A percentile compares a stretch with the other conserved stretches of the same genome.
Conservation (phyloP, 2,797 vertebrate genomes). For the Poecilia gillii region DNA sequence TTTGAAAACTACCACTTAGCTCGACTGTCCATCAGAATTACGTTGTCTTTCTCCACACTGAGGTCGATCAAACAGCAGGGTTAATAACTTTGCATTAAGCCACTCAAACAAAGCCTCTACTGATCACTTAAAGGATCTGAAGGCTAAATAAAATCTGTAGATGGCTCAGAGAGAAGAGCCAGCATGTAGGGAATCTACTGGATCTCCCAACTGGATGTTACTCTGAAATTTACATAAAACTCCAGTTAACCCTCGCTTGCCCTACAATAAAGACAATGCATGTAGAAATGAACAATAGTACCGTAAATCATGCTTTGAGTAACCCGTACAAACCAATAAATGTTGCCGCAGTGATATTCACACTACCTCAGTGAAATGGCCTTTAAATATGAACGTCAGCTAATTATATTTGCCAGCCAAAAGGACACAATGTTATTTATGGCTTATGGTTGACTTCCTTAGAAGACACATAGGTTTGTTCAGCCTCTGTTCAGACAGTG, state of each 20-base stretch:
- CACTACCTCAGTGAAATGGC: slow-evolving; percentile 56
- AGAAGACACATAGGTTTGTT: slow-evolving; percentile 47
- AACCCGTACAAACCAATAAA: slow-evolving; percentile 13
- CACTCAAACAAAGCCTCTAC: background rate
- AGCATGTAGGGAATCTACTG: background rate
- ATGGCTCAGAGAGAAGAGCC: background rate
- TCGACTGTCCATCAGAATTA: background rate
- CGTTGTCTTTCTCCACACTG: background rate
- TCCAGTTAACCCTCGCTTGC: background rate
- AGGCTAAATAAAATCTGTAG: background rate
- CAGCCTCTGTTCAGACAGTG: slow-evolving; percentile 46
- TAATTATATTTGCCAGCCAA: slow-evolving; percentile 74
- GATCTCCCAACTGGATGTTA: background rate
- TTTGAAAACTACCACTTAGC: background rate
- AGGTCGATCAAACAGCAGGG: background rate
- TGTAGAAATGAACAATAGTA: background rate
- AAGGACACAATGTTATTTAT: slow-evolving; percentile 72
- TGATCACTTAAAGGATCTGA: background rate
- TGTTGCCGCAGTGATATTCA: slow-evolving; percentile 52
- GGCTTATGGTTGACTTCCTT: slow-evolving; percentile 61
- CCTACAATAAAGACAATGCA: background rate
- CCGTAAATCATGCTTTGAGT: background rate
- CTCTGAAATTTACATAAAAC: background rate
- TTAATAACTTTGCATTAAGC: background rate
- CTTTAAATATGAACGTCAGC: slow-evolving; percentile 65